These are phyloP conservation scores for Idaea biselata DNA, from an alignment of 2,888 invertebrate genomes.

Conservation along the genomic window DNA sequence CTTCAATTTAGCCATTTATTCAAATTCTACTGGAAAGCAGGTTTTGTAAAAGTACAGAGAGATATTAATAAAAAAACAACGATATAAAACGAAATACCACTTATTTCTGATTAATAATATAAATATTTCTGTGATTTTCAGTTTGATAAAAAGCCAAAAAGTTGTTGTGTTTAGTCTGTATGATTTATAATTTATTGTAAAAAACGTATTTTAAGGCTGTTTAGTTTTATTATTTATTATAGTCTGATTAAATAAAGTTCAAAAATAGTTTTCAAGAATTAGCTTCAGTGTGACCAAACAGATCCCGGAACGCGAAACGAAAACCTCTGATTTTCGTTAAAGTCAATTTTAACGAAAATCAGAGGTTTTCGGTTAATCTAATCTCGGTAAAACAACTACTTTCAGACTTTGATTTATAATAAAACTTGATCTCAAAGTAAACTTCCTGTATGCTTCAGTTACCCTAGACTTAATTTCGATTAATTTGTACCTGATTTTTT, in stretches of 20 bases:
- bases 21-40: neutral
- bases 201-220: conserved; percentile 33
- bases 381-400: conserved; percentile 11
- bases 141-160: conserved; percentile 71
- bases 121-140: conserved; percentile 68
- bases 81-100: conserved; percentile 16
- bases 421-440: conserved; percentile 68
- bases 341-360: conserved; percentile 7
- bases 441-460: conserved; percentile 74
- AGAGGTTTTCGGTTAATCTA: conserved; percentile 1
- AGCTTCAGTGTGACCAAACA: too few relatives aligned
- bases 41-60: neutral
- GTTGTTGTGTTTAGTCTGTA: conserved; percentile 60
- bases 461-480: conserved; percentile 75
- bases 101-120: neutral
- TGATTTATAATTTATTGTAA: conserved; percentile 13
- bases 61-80: neutral
- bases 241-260: conserved; percentile 14
- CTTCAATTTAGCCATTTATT: too few relatives aligned
- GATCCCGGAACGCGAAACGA: neutral
- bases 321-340: conserved; percentile 6
- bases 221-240: conserved; percentile 30
- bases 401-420: conserved; percentile 11
- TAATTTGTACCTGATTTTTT: conserved; percentile 79
- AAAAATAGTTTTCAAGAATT: neutral